phyloP scores from a whole-genome alignment of 2,888 invertebrate genomes.

The Bedellia somnulentella region DNA sequence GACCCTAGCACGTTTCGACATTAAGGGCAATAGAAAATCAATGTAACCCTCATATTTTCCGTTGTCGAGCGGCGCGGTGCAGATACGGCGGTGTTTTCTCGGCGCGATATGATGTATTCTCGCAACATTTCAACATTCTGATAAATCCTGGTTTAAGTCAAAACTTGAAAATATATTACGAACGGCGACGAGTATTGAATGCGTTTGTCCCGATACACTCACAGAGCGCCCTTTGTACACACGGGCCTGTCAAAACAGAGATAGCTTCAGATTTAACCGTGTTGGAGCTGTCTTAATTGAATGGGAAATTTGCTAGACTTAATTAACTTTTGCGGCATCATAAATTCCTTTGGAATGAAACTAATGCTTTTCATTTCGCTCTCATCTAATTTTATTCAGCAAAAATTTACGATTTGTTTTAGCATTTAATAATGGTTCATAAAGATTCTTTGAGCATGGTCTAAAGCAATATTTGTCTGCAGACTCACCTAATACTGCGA shows the following conservation, averaged over 20 bases:
- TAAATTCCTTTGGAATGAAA: conserved; percentile 3
- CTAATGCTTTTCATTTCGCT: conserved; percentile 7
- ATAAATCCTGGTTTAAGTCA: conserved; percentile 42
- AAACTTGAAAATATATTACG: conserved; percentile 58
- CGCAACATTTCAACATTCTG: conserved; percentile 5
- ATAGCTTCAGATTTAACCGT: conserved; percentile 19
- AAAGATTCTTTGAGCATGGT: too few relatives aligned
- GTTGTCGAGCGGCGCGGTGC: too few relatives aligned
- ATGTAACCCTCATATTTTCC: conserved; percentile 10
- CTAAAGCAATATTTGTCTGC: too few relatives aligned
- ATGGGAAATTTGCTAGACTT: conserved; percentile 5
- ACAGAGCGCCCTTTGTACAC: conserved; percentile 26
- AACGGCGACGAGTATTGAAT: conserved; percentile 17
- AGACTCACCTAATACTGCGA: too few relatives aligned
- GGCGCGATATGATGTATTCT: conserved; percentile 10
- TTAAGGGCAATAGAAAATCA: conserved; percentile 12
- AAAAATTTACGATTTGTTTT: too few relatives aligned
- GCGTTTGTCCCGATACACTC: conserved; percentile 23
- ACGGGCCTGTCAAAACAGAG: conserved; percentile 43
- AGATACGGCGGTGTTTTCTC: too few relatives aligned
- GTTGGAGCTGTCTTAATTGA: conserved; percentile 4
- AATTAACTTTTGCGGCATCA: conserved; percentile 3
- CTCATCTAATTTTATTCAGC: background rate
- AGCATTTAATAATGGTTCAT: too few relatives aligned
- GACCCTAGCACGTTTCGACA: conserved; percentile 6